A percentile compares a stretch with the other conserved stretches of the same genome.
These are phyloP conservation scores for Acestrorhynchus altus DNA, from an alignment of 2,797 vertebrate genomes.

Conservation along the genomic window DNA sequence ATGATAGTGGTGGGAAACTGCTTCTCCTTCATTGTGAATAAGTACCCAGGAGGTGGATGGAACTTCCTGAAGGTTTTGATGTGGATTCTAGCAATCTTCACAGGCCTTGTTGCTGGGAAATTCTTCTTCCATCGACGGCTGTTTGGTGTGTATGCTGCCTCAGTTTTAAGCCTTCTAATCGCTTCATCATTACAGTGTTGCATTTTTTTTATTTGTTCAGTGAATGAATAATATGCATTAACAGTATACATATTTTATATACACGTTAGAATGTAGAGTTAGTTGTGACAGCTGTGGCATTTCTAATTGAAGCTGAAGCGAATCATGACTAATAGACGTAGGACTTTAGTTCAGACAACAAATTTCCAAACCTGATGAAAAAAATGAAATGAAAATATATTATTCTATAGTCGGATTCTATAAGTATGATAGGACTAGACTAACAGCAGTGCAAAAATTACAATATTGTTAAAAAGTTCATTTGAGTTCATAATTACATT, in stretches of 20 bases:
- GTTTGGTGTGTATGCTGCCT: conserved; percentile 83
- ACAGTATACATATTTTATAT: not conserved
- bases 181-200: not conserved
- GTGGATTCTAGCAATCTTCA: conserved; percentile 91
- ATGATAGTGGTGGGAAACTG: conserved; percentile 98
- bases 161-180: not conserved
- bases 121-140: conserved; percentile 94
- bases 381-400: too few relatives aligned
- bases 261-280: not conserved
- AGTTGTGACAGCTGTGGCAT: not conserved
- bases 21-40: conserved; percentile 96
- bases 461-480: too few relatives aligned
- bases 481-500: too few relatives aligned
- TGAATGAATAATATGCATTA: not conserved
- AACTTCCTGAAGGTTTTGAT: conserved; percentile 90
- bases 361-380: too few relatives aligned
- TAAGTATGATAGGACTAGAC: too few relatives aligned
- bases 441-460: too few relatives aligned
- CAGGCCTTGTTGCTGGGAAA: conserved; percentile 91
- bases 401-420: too few relatives aligned
- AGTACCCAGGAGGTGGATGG: conserved; percentile 93
- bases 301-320: too few relatives aligned
- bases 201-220: not conserved
- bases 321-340: too few relatives aligned
- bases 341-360: too few relatives aligned